A percentile compares a stretch with the other conserved stretches of the same genome.
Evolutionary conservation across 2,113 vertebrate species (phyloP).

Genomic region (Engystomops pustulosus): DNA sequence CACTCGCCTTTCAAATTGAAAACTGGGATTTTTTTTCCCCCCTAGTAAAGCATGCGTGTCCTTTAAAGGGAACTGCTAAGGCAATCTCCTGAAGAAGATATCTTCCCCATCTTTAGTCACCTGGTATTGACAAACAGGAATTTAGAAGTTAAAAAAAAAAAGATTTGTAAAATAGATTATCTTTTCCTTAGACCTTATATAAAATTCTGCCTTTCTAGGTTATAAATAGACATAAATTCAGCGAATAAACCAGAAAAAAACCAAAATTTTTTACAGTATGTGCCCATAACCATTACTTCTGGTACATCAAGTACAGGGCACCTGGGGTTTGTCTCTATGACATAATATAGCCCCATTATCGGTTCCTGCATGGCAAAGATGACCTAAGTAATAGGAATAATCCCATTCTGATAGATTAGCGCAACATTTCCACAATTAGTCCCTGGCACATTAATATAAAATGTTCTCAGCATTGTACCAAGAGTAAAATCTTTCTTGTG

Average conservation of each 20-base stretch:
- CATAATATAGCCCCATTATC: background rate
- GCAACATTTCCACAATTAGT: conserved; percentile 40
- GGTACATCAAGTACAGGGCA: background rate
- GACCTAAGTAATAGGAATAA: conserved; percentile 26
- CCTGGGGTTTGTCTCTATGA: background rate
- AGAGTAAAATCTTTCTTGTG: conserved; percentile 7
- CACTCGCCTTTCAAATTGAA: too few relatives aligned
- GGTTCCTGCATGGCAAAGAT: background rate
- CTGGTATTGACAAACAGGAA: too few relatives aligned
- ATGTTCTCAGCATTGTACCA: conserved; percentile 24
- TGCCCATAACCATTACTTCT: background rate
- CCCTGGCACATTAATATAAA: conserved; percentile 24
- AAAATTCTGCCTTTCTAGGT: too few relatives aligned
- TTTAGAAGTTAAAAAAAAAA: too few relatives aligned
- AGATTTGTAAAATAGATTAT: too few relatives aligned
- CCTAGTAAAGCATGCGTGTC: too few relatives aligned
- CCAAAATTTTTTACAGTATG: background rate
- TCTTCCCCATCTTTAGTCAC: too few relatives aligned
- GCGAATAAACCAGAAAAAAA: too few relatives aligned
- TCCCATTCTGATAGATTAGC: background rate
- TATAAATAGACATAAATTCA: background rate
- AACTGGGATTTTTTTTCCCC: too few relatives aligned
- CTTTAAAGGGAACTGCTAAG: too few relatives aligned
- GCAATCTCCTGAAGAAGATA: too few relatives aligned
- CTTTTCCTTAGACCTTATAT: too few relatives aligned